These are phyloP conservation scores for Campylorhamphus procurvoides DNA, from an alignment of 2,113 vertebrate species.

Conservation along the genomic window DNA sequence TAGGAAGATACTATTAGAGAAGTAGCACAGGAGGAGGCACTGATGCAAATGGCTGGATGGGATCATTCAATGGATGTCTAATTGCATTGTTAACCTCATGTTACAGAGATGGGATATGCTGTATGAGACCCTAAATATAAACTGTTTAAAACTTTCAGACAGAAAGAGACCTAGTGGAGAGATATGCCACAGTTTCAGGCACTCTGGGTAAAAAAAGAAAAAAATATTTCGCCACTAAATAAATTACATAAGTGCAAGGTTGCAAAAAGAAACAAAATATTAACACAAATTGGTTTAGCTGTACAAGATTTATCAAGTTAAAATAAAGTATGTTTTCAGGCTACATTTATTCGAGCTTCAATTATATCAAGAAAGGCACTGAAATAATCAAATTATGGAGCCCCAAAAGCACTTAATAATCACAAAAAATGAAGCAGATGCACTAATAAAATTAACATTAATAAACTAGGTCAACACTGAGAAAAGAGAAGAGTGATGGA, in stretches of 20 bases:
- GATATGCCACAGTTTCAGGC: neutral
- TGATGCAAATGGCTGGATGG: neutral
- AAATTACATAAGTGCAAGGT: slow-evolving; percentile 48
- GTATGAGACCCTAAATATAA: neutral
- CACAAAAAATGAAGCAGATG: slow-evolving; percentile 51
- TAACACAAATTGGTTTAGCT: slow-evolving; percentile 61
- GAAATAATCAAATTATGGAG: slow-evolving; percentile 65
- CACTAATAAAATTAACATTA: slow-evolving; percentile 60
- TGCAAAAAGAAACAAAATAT: slow-evolving; percentile 33
- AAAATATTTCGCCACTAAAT: neutral
- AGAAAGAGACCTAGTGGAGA: neutral
- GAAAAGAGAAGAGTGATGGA: neutral
- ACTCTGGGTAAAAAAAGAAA: neutral
- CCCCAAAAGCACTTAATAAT: slow-evolving; percentile 66
- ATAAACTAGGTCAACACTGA: slow-evolving; percentile 54
- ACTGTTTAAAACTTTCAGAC: neutral
- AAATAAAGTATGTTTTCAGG: slow-evolving; percentile 59
- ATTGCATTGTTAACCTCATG: neutral
- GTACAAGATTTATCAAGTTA: slow-evolving; percentile 61
- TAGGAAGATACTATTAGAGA: neutral
- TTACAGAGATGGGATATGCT: neutral
- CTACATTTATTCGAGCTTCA: slow-evolving; percentile 35
- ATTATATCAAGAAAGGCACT: slow-evolving; percentile 41
- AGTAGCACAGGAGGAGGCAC: neutral
- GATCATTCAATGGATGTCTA: neutral